Evolutionary conservation across 1,140 invertebrate species (phyloP).

Genomic region (Cecropterus lyciades): DNA sequence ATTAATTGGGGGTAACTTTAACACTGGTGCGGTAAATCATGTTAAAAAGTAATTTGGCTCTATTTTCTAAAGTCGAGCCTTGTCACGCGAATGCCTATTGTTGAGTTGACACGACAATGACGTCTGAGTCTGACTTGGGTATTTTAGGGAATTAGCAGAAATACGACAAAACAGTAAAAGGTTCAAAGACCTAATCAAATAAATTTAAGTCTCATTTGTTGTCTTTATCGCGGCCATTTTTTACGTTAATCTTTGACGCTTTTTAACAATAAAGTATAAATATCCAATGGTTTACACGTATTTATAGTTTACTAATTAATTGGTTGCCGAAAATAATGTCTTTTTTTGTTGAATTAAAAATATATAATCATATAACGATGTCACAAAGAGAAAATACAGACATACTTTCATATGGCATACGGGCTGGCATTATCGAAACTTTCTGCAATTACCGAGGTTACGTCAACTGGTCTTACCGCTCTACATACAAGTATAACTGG

Average conservation of each 20-base stretch:
- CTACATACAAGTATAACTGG: conserved; percentile 7
- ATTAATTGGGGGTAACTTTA: conserved; percentile 40
- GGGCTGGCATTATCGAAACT: not conserved
- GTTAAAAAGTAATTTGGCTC: conserved; percentile 41
- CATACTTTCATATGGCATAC: not conserved
- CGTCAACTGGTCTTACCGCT: conserved; percentile 9
- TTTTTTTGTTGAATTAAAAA: no score
- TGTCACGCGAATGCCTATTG: conserved; percentile 46
- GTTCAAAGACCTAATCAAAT: conserved; percentile 13
- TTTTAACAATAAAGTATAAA: conserved; percentile 2
- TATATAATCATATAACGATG: not conserved
- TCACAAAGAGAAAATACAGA: not conserved
- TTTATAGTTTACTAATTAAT: no score
- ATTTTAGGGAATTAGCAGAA: conserved; percentile 38
- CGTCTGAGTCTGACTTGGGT: conserved; percentile 34
- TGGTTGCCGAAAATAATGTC: no score
- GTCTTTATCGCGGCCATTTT: not conserved
- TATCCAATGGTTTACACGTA: not conserved
- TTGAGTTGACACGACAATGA: conserved; percentile 40
- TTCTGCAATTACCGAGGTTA: conserved; percentile 3
- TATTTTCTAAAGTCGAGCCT: conserved; percentile 39
- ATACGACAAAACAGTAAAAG: conserved; percentile 17
- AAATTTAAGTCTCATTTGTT: not conserved
- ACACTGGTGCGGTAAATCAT: conserved; percentile 43
- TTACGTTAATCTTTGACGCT: not conserved